Evolutionary conservation across 2,113 vertebrate genomes (phyloP), one percentile per base, ranked within the genome.

Genomic region (Helogale parvula): DNA sequence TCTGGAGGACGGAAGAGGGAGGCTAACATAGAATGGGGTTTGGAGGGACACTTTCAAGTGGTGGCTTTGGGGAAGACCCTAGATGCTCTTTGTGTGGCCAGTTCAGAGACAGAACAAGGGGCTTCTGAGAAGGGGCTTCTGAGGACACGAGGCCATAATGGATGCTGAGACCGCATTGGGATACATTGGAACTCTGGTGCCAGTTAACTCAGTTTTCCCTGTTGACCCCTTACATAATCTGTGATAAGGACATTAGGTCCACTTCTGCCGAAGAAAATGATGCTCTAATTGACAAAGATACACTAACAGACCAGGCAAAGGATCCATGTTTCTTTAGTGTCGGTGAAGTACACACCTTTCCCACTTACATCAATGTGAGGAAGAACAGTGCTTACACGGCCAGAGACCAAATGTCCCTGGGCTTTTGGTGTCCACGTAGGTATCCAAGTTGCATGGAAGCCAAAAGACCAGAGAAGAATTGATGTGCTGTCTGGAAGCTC

Each of bases 381-480:
- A 17, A 47, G 19, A 14, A 21, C 8, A 7, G 41, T 1, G 0
- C 54, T 35, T 57, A 19, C 17, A 3, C 0, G 2, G 25, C 35
- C 31, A 7, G 45, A 79, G 52, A 33, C 16, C n/a, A 31, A 17
- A n/a, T 45, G 6, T 65, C n/a, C 13, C 17, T 47, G 60, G 52
- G 68, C 45, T 60, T 66, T 21, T 2, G 8, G 14, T 35, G 29
- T 23, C 66, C 47, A 25, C 0, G 1, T 14, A 38, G 21, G 31
- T 1, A 2, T n/a, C 74, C 65, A 50, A 5, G 35, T n/a, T 82
- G n/a, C 50, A 12, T 2, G 3, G 7, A 23, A 35, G 60, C 17
- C 0, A 0, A 15, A 4, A 6, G 50, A 10, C 17, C 13, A 69
- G 47, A 33, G 33, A 25, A 76, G 47, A 16, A 1, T 13, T 8